Percentiles rank a stretch among this genome's conserved stretches.
phyloP scores from a whole-genome alignment of 2,113 vertebrate genomes.

The Gadus macrocephalus region DNA sequence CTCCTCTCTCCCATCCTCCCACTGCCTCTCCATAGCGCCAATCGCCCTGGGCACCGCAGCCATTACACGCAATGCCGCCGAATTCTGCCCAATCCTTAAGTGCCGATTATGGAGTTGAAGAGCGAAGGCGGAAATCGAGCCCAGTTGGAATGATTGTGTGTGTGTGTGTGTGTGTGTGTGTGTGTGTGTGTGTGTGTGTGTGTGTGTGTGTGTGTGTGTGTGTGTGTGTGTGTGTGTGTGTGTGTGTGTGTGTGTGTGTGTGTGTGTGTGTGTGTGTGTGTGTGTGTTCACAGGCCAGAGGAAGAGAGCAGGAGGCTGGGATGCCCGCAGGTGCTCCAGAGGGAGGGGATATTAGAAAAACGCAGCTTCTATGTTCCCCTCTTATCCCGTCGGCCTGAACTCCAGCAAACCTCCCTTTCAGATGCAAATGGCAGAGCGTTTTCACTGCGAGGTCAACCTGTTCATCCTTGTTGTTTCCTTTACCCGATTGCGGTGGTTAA shows the following conservation, averaged over 20 bases:
- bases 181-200: too few relatives aligned
- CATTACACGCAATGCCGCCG: conserved; percentile 30
- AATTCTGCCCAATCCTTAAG: conserved; percentile 43
- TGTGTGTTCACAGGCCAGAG: conserved; percentile 17
- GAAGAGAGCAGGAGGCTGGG: conserved; percentile 38
- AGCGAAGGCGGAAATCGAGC: too few relatives aligned
- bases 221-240: background rate
- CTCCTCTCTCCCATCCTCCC: conserved; percentile 3
- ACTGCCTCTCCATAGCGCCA: conserved; percentile 14
- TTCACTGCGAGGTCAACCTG: conserved; percentile 62
- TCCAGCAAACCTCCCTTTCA: conserved; percentile 50
- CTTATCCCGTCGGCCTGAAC: conserved; percentile 55
- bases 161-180: too few relatives aligned
- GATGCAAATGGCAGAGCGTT: conserved; percentile 55
- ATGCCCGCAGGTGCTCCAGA: conserved; percentile 36
- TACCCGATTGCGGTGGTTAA: conserved; percentile 34
- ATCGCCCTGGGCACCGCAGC: conserved; percentile 13
- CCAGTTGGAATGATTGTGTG: too few relatives aligned
- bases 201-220: too few relatives aligned
- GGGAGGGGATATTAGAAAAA: conserved; percentile 31
- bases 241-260: too few relatives aligned
- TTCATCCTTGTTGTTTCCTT: conserved; percentile 33
- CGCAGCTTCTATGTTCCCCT: conserved; percentile 25
- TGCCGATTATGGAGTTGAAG: background rate
- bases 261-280: background rate